Conservation (phyloP, 1,140 invertebrate species). For the Procambarus virginalis region DNA sequence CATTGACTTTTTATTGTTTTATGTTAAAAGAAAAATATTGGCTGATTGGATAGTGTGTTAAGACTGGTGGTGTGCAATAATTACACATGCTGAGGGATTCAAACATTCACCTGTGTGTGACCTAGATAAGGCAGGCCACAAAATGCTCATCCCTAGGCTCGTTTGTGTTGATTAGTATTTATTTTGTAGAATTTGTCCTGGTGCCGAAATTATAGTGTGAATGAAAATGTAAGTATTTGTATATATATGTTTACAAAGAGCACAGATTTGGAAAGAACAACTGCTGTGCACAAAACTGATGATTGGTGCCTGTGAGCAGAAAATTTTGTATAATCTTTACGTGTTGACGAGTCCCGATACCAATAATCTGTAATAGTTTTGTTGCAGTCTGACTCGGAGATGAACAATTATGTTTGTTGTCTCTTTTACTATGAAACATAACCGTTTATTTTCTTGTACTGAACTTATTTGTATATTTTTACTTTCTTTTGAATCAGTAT, state of each 20-base stretch:
- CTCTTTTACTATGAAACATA: neutral
- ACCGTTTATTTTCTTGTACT: neutral
- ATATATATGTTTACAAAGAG: neutral
- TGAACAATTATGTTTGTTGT: neutral
- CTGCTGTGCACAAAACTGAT: neutral
- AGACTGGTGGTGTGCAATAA: slow-evolving; percentile 16
- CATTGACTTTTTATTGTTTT: slow-evolving; percentile 5
- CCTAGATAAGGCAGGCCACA: neutral
- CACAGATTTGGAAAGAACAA: neutral
- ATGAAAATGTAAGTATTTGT: neutral
- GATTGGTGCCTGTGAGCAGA: neutral
- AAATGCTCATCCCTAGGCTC: slow-evolving; percentile 18
- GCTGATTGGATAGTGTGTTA: slow-evolving; percentile 10
- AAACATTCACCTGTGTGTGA: slow-evolving; percentile 2
- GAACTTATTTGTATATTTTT: neutral
- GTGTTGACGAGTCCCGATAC: neutral
- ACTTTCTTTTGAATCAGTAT: neutral
- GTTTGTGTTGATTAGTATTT: slow-evolving; percentile 6
- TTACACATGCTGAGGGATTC: slow-evolving; percentile 10
- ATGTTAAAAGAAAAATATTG: neutral
- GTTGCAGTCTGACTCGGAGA: neutral
- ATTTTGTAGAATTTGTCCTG: neutral
- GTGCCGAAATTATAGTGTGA: neutral
- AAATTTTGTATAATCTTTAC: neutral
- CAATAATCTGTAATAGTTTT: neutral